Percentiles rank a stretch among this genome's conserved stretches.
These are phyloP conservation scores for Koerneria pararmatus DNA, from an alignment of 2,888 invertebrate genomes.

Conservation along the genomic window DNA sequence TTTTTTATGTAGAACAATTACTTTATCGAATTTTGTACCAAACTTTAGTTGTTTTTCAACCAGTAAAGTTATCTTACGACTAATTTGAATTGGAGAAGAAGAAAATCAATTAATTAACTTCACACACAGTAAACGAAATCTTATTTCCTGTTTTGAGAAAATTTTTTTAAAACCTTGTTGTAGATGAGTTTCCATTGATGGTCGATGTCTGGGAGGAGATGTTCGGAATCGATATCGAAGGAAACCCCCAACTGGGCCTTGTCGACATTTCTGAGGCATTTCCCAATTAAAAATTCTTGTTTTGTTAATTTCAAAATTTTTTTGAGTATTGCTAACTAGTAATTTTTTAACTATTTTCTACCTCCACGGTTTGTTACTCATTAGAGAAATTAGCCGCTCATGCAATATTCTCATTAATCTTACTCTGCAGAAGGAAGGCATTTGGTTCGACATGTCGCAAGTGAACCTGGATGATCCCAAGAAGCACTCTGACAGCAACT, in stretches of 20 bases:
- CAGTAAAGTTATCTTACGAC: no score
- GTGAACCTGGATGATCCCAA: conserved; percentile 59
- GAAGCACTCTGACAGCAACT: conserved; percentile 57
- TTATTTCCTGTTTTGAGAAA: no score
- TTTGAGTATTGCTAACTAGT: no score
- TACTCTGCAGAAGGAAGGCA: conserved; percentile 53
- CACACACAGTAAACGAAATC: no score
- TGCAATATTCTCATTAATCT: neutral
- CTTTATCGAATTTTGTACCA: no score
- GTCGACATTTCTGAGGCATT: conserved; percentile 58
- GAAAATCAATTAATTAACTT: no score
- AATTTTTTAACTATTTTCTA: neutral
- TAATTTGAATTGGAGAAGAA: no score
- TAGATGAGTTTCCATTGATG: conserved; percentile 60
- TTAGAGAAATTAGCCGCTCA: neutral
- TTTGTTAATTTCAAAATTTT: neutral
- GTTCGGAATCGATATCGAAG: conserved; percentile 61
- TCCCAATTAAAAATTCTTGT: neutral
- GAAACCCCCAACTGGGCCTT: conserved; percentile 59
- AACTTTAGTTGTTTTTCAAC: no score
- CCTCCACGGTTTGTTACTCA: neutral
- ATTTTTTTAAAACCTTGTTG: no score
- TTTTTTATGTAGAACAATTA: no score
- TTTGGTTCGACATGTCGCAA: conserved; percentile 60
- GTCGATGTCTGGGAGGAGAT: conserved; percentile 61